Evolutionary conservation across 2,888 invertebrate genomes (phyloP).

Genomic region (Cosmia pyralina): DNA sequence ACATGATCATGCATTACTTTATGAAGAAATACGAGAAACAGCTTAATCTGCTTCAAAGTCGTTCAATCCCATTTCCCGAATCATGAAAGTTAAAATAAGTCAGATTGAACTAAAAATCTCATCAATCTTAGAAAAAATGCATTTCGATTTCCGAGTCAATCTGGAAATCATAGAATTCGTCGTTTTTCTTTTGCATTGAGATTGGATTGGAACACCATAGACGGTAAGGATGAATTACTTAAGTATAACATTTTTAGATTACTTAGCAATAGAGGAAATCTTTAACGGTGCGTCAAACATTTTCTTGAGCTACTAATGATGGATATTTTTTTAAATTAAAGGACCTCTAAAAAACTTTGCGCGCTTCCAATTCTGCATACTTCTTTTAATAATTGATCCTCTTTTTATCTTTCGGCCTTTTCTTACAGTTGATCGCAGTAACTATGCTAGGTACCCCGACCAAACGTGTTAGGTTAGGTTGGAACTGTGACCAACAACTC

Average conservation of each 20-base stretch:
- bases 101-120: slow-evolving; percentile 38
- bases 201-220: slow-evolving; percentile 23
- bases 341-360: too few species aligned
- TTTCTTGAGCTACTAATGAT: too few species aligned
- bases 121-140: slow-evolving; percentile 61
- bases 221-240: not conserved
- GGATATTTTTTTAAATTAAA: too few species aligned
- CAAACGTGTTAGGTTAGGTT: too few species aligned
- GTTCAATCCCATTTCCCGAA: slow-evolving; percentile 29
- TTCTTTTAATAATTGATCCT: too few species aligned
- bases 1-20: not conserved
- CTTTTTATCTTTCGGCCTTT: too few species aligned
- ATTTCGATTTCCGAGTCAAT: slow-evolving; percentile 56
- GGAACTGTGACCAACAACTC: too few species aligned
- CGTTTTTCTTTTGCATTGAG: slow-evolving; percentile 15
- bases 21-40: not conserved
- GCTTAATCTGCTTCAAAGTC: slow-evolving; percentile 2
- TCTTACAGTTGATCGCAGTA: too few species aligned
- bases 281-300: too few species aligned
- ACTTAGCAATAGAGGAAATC: not conserved
- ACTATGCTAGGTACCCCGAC: too few species aligned
- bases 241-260: not conserved
- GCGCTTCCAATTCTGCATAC: too few species aligned
- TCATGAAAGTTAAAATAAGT: slow-evolving; percentile 46
- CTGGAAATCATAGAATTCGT: slow-evolving; percentile 20